Base-by-base conservation (phyloP, 1,140 invertebrate species). In the Drosophila melanica region DNA sequence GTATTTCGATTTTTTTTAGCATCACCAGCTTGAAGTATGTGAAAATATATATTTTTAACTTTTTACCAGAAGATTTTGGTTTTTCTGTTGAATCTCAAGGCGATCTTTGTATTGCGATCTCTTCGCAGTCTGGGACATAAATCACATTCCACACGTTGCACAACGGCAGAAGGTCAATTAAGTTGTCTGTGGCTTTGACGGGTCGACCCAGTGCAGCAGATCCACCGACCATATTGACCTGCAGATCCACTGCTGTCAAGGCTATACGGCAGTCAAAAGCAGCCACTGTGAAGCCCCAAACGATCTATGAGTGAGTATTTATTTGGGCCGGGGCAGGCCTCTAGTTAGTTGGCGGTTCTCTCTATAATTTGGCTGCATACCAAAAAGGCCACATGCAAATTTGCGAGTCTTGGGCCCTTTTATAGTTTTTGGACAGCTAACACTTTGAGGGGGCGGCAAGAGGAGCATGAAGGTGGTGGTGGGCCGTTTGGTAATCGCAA, bases 361-460 rank as follows among this genome's bases (percentile, higher is more conserved):
- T 54, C 59, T 73, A 69, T 69, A 77, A 77, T 76, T 79, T 78
- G 23, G 45, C 42, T 35, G 74, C 81, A 86, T 86, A 72, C 82
- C 79, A 51, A 39, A 54, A n/a, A 35, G 1, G 39, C 82, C 79
- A 79, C 75, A 86, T 86, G 82, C 82, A 87, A 89, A 87, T 86
- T 77, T 51, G 59, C 42, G 12, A 59, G 33, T 35, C 48, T 48
- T 42, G 54, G 37, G 54, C 73, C 63, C 67, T 75, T 75, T 75
- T 77, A 10, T 39, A 51, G 39, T 48, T 33, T 64, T 55, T 41
- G 47, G 12, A 42, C 41, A 35, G 50, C 51, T 75, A 80, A 75
- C 68, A 71, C 62, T 72, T 51, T 37, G 33, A 2, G 7, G 23
- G 11, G 4, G 30, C 9, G 14, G 16, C 27, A 3, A 42, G 4